phyloP scores from a whole-genome alignment of 2,888 invertebrate genomes.

The Spilosoma lubricipeda region DNA sequence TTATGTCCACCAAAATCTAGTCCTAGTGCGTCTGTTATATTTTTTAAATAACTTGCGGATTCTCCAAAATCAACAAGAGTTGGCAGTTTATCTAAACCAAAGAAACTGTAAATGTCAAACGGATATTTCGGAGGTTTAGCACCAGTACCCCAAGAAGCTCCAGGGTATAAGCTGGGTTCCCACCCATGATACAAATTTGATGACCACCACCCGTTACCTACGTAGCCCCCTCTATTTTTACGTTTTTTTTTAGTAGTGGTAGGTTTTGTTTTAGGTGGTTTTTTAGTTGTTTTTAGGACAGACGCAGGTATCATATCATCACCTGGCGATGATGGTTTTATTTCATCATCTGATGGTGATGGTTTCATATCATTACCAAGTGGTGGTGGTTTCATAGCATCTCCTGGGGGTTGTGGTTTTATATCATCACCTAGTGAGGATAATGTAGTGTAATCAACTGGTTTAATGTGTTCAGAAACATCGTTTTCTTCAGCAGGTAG shows the following conservation, averaged over 20 bases:
- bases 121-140: background rate
- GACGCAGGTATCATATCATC: background rate
- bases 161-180: background rate
- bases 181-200: conserved; percentile 1
- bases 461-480: background rate
- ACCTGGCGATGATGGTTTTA: background rate
- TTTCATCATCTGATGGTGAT: background rate
- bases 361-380: background rate
- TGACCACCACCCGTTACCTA: conserved; percentile 11
- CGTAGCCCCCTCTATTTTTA: background rate
- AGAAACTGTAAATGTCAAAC: background rate
- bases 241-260: background rate
- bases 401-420: background rate
- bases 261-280: background rate
- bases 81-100: background rate
- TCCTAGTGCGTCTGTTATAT: background rate
- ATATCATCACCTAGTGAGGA: background rate
- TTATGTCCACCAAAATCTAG: background rate
- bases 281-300: background rate
- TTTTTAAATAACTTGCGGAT: background rate
- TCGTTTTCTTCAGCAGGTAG: background rate
- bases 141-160: background rate
- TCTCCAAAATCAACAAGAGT: background rate
- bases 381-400: background rate
- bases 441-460: background rate